phyloP scores from a whole-genome alignment of 1,140 invertebrate species.

The Scaptomyza montana region DNA sequence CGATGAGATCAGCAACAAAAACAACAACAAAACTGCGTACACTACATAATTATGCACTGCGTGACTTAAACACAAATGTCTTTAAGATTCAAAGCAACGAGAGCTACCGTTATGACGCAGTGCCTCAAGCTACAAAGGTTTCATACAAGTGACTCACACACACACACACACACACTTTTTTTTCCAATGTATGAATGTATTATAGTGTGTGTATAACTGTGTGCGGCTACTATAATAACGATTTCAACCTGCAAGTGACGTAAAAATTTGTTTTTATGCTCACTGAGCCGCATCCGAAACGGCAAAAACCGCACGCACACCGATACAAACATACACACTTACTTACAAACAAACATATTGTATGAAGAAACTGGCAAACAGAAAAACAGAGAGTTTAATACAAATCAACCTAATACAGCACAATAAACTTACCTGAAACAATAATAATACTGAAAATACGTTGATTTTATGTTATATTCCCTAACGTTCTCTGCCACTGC shows the following conservation, averaged over 20 bases:
- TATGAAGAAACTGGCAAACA: constrained; percentile 31
- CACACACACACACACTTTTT: constrained; percentile 2
- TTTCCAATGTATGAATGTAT: not conserved
- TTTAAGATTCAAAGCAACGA: constrained; percentile 4
- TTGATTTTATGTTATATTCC: constrained; percentile 12
- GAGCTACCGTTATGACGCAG: constrained; percentile 29
- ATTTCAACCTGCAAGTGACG: constrained; percentile 66
- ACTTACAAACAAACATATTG: constrained; percentile 3
- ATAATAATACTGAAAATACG: constrained; percentile 31
- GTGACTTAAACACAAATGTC: constrained; percentile 7
- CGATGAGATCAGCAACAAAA: constrained; percentile 49
- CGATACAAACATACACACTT: constrained; percentile 15
- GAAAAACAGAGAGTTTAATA: constrained; percentile 32
- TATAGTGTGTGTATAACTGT: not conserved
- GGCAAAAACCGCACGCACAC: constrained; percentile 51
- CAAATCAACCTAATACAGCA: constrained; percentile 13
- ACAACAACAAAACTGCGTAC: constrained; percentile 14
- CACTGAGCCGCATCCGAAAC: constrained; percentile 62
- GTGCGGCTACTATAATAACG: constrained; percentile 29
- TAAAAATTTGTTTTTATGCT: constrained; percentile 67
- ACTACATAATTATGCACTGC: constrained; percentile 35
- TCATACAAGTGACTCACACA: constrained; percentile 49
- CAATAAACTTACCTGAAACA: constrained; percentile 44
- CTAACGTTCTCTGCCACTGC: constrained; percentile 5
- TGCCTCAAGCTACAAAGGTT: constrained; percentile 2